Base-by-base conservation (phyloP, 2,113 vertebrate species). In the Perca fluviatilis region DNA sequence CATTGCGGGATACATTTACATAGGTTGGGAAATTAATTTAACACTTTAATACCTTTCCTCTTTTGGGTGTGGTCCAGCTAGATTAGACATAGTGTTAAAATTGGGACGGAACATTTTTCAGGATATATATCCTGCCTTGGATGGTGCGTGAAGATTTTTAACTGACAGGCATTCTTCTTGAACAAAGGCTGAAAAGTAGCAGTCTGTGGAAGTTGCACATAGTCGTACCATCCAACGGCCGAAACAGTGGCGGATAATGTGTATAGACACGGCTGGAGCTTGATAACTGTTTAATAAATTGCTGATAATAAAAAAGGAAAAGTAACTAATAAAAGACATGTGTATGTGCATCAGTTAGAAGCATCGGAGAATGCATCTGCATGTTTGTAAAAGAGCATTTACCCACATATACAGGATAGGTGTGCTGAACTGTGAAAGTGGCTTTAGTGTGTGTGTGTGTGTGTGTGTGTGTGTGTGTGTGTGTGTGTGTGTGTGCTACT, bases 341-440 rank as follows among this genome's bases (percentile, higher is more conserved):
- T 46, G 19, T 5, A 46, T 49, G 43, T 47, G 43, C 10, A 40
- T 46, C 62, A 23, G 62, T 7, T 15, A 46, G 47, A 18, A 16
- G 6, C 4, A 4, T 40, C 6, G 10, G 16, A 18, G 11, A 36
- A 40, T 23, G 27, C 3, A 8, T 25, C 43, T 33, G 27, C 11
- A 1, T 50, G 9, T 36, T 4, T 14, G 12, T 57, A 56, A 63
- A 61, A 18, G 6, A 46, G 64, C 57, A 19, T 51, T 51, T 16
- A 47, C 16, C 11, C 51, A 74, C 51, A 62, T 49, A 56, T 0
- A 46, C 43, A 57, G 25, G 0, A 8, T 10, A 6, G 47, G 27
- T 21, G 56, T 40, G n/a, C n/a, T n/a, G 11, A 80, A 70, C 68
- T 71, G 77, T 61, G 67, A 10, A 2, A 23, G 40, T 13, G 40